Base-by-base conservation (phyloP, 2,888 invertebrate species). In the Syrphus vitripennis region DNA sequence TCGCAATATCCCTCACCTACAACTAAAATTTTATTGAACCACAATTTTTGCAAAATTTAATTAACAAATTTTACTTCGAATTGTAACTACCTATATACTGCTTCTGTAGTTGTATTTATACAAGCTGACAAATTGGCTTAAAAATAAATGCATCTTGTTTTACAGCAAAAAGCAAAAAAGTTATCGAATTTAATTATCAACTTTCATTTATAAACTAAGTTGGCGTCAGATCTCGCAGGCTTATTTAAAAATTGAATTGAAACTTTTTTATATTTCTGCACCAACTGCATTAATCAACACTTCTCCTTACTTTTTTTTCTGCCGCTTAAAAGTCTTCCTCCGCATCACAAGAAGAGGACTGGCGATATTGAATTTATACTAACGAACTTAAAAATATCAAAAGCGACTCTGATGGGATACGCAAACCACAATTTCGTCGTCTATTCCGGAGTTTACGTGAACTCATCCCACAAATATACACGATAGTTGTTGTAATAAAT, bases 331-430 rank as follows among this genome's bases (percentile, higher is more conserved):
- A 29, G 48, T 34, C 24, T 34, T 34, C 67, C 67, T 67, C 50
- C 50, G 31, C 50, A 31, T 67, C 67, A 31, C n/a, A n/a, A n/a
- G n/a, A n/a, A 50, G 50, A 50, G 31, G 19, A 31, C 19, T 34
- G 19, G 12, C 14, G 21, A 19, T 21, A 21, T 4, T 59, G 14
- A 48, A 34, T 10, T 16, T 5, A 48, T 3, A 42, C 31, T 45
- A 45, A 72, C 19, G 19, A 72, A 71, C 42, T 79, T 71, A 42
- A 69, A 34, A 29, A 16, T 48, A 50, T 37, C 34, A 42, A 37
- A 19, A 21, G 3, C 14, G 19, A 29, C 16, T 42, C 34, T 34
- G n/a, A 16, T 24, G 12, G 16, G 3, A 61, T 65, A 26, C n/a
- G n/a, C 40, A 42, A 63, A 45, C 14, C 45, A 19, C 65, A 65